Evolutionary conservation across 2,113 vertebrate genomes (phyloP).

Genomic region (Microcebus jonahi): DNA sequence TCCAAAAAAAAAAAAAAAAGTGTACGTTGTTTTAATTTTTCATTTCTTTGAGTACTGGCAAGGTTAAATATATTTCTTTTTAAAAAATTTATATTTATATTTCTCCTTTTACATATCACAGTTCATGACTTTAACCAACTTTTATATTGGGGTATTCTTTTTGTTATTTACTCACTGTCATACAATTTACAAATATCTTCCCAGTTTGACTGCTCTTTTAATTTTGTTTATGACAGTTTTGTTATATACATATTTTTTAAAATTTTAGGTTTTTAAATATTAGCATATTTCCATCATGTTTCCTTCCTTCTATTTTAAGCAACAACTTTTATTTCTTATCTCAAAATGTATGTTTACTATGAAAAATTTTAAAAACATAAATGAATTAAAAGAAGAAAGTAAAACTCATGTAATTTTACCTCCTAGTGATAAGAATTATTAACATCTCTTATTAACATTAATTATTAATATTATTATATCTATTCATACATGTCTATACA

Average conservation of each 20-base stretch:
- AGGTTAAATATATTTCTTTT: constrained; percentile 2
- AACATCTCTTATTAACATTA: constrained; percentile 19
- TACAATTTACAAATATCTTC: not conserved
- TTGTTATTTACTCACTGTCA: not conserved
- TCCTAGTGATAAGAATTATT: not conserved
- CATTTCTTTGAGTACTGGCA: constrained; percentile 45
- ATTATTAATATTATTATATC: not conserved
- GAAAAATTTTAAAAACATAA: constrained; percentile 1
- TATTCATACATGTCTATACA: not conserved
- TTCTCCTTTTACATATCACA: constrained; percentile 8
- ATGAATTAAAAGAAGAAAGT: constrained; percentile 5
- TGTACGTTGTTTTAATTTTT: constrained; percentile 18
- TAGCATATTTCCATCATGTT: not conserved
- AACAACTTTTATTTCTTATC: constrained; percentile 10
- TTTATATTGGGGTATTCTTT: constrained; percentile 1
- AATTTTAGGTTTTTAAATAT: not conserved
- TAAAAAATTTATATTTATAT: not conserved
- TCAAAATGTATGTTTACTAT: constrained; percentile 12
- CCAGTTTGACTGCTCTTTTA: not conserved
- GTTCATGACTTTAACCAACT: not conserved
- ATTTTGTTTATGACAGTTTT: constrained; percentile 27
- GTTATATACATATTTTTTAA: not conserved
- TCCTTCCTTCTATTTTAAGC: not conserved
- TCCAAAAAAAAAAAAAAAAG: too few species aligned
- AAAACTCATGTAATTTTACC: not conserved